Evolutionary conservation across 2,113 vertebrate genomes (phyloP), one percentile per base, ranked within the genome.

Genomic region (Bettongia penicillata): DNA sequence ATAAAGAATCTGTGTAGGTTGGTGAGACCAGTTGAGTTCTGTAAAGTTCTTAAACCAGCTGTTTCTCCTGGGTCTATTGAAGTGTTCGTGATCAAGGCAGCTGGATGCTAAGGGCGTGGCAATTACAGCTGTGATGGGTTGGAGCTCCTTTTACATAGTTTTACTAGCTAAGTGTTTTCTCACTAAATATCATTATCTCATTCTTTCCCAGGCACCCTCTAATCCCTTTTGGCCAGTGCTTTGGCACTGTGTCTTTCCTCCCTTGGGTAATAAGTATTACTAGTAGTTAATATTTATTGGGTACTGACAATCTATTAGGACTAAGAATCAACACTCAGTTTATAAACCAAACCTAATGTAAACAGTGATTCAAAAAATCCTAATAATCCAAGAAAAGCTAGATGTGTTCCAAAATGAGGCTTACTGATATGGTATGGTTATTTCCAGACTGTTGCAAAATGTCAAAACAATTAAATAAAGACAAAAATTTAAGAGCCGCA

Each of bases 341-440:
- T 92, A 61, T 11, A 93, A 89, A 95, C 55, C 48, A 53, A 89
- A 92, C 7, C 89, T 92, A 61, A 90, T 6, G 84, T 16, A 19
- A 68, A 52, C 9, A 37, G 94, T 95, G n/a, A 84, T 96, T 90
- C 53, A 77, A 91, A 96, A 90, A 91, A 91, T 31, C 89, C 93
- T 57, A 49, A 90, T 48, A 43, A 84, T 91, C 94, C 55, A 90
- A 89, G 53, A 53, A 90, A 95, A 92, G 0, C 49, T 48, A 55
- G 47, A 57, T 95, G 91, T 2, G 0, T 53, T 26, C 51, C 61
- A 49, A 93, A 91, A 55, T 95, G 91, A 53, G 53, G 90, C 92
- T 94, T 93, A 93, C 43, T 77, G 95, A 77, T 53, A 37, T 51
- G 0, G 0, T 0, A 0, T 90, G 91, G 43, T 90, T 84, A 12